phyloP scores from a whole-genome alignment of 2,113 vertebrate genomes.

The Talpa occidentalis region DNA sequence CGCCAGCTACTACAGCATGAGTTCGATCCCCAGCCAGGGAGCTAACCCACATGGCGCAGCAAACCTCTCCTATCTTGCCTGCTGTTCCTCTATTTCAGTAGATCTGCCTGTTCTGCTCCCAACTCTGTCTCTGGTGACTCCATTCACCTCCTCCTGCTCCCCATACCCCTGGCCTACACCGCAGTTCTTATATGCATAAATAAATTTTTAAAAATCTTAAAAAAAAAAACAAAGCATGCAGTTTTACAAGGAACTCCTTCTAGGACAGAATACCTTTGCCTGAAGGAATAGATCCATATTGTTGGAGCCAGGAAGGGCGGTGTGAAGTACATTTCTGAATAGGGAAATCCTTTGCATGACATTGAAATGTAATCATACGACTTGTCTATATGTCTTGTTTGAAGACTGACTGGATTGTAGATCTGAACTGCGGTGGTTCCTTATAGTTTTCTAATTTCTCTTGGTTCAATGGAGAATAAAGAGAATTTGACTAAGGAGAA shows the following conservation, averaged over 20 bases:
- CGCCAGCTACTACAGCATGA: too few relatives aligned
- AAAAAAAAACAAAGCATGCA: neutral
- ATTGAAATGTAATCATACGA: neutral
- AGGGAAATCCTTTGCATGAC: neutral
- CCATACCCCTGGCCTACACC: too few relatives aligned
- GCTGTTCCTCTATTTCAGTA: too few relatives aligned
- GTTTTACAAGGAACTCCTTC: neutral
- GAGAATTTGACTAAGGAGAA: conserved; percentile 12
- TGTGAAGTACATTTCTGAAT: neutral
- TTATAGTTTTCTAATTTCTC: neutral
- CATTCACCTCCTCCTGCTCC: too few relatives aligned
- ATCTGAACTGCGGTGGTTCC: neutral
- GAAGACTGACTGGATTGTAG: neutral
- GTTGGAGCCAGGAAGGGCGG: neutral
- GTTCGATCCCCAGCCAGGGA: too few relatives aligned
- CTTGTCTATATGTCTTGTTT: neutral
- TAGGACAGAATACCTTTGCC: neutral
- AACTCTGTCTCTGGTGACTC: too few relatives aligned
- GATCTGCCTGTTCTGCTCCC: too few relatives aligned
- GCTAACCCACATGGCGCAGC: too few relatives aligned
- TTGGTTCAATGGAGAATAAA: neutral
- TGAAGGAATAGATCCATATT: neutral
- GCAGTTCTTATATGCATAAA: too few relatives aligned
- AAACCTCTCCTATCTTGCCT: too few relatives aligned
- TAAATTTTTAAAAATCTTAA: too few relatives aligned